These are phyloP conservation scores for Maniola hyperantus DNA, from an alignment of 2,888 invertebrate species.

Conservation along the genomic window DNA sequence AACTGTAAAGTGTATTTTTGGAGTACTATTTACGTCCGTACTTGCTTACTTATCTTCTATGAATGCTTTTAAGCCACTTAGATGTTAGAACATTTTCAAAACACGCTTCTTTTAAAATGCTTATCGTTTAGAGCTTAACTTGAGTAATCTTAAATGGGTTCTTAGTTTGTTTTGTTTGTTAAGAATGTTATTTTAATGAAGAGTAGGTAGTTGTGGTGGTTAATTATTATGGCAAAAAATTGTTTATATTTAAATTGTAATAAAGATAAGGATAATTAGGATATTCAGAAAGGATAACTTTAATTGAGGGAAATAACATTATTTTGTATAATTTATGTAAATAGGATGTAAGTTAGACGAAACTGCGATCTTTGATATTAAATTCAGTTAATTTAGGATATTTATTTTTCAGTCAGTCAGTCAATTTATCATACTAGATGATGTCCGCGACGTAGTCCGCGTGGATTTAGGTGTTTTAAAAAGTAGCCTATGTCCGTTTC, in stretches of 20 bases:
- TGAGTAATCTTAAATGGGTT: conserved; percentile 17
- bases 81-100: conserved; percentile 36
- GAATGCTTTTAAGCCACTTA: conserved; percentile 41
- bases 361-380: too few species aligned
- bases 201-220: not conserved
- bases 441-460: too few species aligned
- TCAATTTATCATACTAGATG: too few species aligned
- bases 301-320: not conserved
- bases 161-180: conserved; percentile 18
- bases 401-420: too few species aligned
- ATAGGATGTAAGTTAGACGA: too few species aligned
- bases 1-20: conserved; percentile 40
- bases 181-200: conserved; percentile 3
- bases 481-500: too few species aligned
- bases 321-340: not conserved
- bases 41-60: conserved; percentile 35
- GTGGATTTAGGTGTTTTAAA: too few species aligned
- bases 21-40: conserved; percentile 41
- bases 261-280: not conserved
- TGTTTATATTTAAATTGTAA: not conserved
- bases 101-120: conserved; percentile 27
- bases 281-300: not conserved
- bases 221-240: not conserved
- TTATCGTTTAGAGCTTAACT: conserved; percentile 27
- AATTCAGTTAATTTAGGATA: too few species aligned